Conservation (phyloP, 2,888 invertebrate species). For the Morpho deidamia region DNA sequence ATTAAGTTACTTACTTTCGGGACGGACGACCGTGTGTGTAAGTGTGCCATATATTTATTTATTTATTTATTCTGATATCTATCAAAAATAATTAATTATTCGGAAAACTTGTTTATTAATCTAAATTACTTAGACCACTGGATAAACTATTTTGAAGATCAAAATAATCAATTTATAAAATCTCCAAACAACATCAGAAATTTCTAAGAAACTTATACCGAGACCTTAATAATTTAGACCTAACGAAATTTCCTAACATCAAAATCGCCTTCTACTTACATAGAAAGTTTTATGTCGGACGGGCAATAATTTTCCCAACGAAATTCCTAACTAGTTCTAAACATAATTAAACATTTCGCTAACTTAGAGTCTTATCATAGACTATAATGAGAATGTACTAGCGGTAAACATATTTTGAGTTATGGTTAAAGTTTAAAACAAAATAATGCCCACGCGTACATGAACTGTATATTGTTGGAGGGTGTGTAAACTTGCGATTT, state of each 20-base stretch:
- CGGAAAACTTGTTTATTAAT: too few species aligned
- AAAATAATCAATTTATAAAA: too few species aligned
- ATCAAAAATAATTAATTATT: too few species aligned
- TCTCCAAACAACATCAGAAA: too few species aligned
- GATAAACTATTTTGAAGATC: too few species aligned
- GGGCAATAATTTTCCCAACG: constrained; percentile 17
- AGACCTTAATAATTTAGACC: neutral
- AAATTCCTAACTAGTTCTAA: constrained; percentile 24
- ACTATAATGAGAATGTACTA: constrained; percentile 17
- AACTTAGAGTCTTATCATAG: constrained; percentile 19
- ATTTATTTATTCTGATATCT: too few species aligned
- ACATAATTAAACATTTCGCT: constrained; percentile 23
- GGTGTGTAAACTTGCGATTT: constrained; percentile 3
- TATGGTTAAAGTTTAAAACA: constrained; percentile 14
- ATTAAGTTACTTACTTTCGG: too few species aligned
- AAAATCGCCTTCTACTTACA: constrained; percentile 18
- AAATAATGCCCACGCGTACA: constrained; percentile 9
- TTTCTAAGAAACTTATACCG: too few species aligned
- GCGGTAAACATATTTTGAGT: constrained; percentile 17
- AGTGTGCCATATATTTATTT: too few species aligned
- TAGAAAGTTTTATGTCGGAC: constrained; percentile 22
- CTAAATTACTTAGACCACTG: too few species aligned
- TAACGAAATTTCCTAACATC: constrained; percentile 4
- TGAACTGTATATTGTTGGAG: neutral
- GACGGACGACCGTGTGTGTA: too few species aligned